Percentiles rank a stretch among this genome's conserved stretches.
Conservation (phyloP, 2,113 vertebrate species). For the Tichodroma muraria region DNA sequence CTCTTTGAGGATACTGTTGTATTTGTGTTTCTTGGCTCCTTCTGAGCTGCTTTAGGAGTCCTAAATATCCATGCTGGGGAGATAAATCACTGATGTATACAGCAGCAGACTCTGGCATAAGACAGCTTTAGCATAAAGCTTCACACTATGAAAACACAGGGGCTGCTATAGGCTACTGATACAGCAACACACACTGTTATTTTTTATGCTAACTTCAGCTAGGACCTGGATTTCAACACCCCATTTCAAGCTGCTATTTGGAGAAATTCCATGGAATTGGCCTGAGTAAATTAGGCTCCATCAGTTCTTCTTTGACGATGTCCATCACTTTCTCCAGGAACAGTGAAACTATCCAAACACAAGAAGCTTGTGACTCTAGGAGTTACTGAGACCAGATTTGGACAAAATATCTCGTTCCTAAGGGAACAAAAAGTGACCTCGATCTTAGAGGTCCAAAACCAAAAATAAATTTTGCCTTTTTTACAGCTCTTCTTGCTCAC, state of each 20-base stretch:
- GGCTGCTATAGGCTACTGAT: neutral
- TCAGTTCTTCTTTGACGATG: neutral
- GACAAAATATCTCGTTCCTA: conserved; percentile 28
- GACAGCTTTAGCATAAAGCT: neutral
- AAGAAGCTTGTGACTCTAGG: neutral
- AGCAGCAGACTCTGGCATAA: neutral
- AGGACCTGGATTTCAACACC: neutral
- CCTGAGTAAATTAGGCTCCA: neutral
- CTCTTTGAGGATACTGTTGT: neutral
- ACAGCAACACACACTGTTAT: neutral
- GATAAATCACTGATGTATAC: neutral
- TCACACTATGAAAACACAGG: neutral
- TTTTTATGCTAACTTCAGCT: neutral
- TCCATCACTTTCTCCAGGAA: neutral
- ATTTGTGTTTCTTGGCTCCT: neutral
- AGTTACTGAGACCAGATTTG: conserved; percentile 6
- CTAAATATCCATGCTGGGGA: neutral
- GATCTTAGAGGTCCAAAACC: neutral
- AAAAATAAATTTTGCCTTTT: conserved; percentile 3
- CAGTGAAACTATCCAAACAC: neutral
- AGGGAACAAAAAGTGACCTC: neutral
- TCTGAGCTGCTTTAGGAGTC: neutral
- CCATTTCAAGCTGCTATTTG: neutral
- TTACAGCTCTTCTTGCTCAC: neutral
- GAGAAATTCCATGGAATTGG: neutral